Base-by-base conservation (phyloP, 2,113 vertebrate genomes). In the Pimephales promelas region DNA sequence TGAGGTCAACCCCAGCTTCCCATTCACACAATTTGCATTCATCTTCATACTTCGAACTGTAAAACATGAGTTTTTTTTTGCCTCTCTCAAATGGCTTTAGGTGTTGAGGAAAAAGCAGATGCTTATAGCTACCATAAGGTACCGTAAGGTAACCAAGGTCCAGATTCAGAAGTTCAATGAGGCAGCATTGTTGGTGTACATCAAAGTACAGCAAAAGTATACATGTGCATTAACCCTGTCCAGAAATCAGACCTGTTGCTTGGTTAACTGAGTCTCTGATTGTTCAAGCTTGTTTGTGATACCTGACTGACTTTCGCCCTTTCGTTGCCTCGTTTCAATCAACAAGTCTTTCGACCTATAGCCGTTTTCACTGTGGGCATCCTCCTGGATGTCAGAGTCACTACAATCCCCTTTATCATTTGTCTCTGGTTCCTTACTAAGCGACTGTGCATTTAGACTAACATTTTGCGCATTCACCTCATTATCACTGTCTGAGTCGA, bases 361-460 rank as follows among this genome's bases (percentile, higher is more conserved):
- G 84, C 96, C 96, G 61, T 95, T 96, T 79, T 94, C 90, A 49
- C 93, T 90, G 2, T 95, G 91, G 4, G n/a, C 54, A 81, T 90
- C 93, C 14, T 96, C 96, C 4, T 96, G 95, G 11, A 94, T 94
- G 2, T 95, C 96, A 79, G 91, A 94, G 2, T 96, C 96, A 0
- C 95, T 95, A 31, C 95, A 95, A 3, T 83, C 24, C 43, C 70
- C 43, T 87, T 88, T 66, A 47, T 74, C 57, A 85, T 90, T 84
- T 16, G 83, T 71, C 49, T 73, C 54, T 81, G 64, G 74, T 57
- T 74, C 52, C 13, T 68, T 31, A 20, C 3, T 45, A n/a, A 24
- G 34, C 47, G 54, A 31, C 66, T 84, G 77, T 57, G 45, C 54
- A 34, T 26, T 73, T 45, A 66, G 11, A 36, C 64, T 28, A 64